Conservation (phyloP, 1,140 invertebrate genomes). For the Tetragnatha versicolor region DNA sequence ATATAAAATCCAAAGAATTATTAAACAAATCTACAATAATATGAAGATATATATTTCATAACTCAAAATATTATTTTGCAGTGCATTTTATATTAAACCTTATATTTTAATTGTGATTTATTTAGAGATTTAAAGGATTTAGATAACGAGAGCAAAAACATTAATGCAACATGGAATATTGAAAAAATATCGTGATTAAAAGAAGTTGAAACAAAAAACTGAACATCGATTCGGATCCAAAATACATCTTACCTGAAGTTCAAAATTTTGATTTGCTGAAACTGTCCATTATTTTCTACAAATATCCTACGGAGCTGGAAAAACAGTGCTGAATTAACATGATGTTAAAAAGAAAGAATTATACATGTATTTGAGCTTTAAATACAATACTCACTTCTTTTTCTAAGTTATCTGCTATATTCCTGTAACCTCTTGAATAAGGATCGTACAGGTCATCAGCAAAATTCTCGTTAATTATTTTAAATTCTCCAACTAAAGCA, state of each 20-base stretch:
- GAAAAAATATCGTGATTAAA: no score
- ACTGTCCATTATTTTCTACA: neutral
- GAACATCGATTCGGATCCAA: no score
- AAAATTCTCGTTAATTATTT: conserved; percentile 47
- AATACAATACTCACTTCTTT: conserved; percentile 20
- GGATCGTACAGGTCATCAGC: conserved; percentile 37
- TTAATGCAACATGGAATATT: neutral
- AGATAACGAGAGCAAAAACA: neutral
- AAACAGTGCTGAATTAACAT: neutral
- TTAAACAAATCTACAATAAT: no score
- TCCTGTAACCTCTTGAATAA: conserved; percentile 8
- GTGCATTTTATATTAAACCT: neutral
- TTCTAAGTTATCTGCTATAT: conserved; percentile 41
- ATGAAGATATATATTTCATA: neutral
- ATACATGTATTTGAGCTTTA: neutral
- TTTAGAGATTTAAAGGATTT: neutral
- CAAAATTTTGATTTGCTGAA: conserved; percentile 19
- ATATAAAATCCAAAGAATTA: no score
- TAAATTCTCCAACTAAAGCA: conserved; percentile 52
- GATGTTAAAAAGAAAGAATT: neutral
- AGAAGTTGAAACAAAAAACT: no score
- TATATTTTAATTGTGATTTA: neutral
- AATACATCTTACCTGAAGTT: conserved; percentile 35
- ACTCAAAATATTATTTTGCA: neutral
- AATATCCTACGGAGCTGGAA: conserved; percentile 39